Evolutionary conservation across 2,888 invertebrate species (phyloP).

Genomic region (Habrosyne pyritoides): DNA sequence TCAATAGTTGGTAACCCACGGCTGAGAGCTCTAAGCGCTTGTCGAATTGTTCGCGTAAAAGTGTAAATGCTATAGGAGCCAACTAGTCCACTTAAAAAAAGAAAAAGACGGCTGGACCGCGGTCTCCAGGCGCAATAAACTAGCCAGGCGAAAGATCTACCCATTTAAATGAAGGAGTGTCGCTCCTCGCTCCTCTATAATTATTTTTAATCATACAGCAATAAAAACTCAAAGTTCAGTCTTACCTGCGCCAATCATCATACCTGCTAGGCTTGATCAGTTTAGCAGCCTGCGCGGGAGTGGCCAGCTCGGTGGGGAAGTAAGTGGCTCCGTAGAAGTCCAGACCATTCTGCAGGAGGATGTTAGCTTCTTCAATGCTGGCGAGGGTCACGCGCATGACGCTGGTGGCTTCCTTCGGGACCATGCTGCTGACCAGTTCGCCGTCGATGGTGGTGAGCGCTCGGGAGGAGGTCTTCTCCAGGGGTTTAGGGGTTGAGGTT

Average conservation of each 20-base stretch:
- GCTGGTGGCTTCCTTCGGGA: conserved; percentile 84
- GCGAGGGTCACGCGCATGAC: conserved; percentile 90
- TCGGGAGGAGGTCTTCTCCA: conserved; percentile 66
- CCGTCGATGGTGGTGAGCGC: conserved; percentile 74
- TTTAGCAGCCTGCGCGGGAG: conserved; percentile 85
- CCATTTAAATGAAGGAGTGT: no score
- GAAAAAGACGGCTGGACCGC: no score
- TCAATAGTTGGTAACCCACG: no score
- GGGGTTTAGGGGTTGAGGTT: conserved; percentile 70
- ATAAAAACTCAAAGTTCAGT: no score
- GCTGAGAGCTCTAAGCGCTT: no score
- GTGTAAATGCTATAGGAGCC: no score
- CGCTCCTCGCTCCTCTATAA: no score
- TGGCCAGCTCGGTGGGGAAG: conserved; percentile 92
- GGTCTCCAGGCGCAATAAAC: no score
- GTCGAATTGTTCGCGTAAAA: no score
- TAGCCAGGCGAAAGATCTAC: no score
- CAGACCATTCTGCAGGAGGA: conserved; percentile 91
- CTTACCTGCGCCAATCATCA: conserved; percentile 6
- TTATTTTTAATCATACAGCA: no score
- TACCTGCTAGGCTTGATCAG: conserved; percentile 82
- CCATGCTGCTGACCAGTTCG: conserved; percentile 76
- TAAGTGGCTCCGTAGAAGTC: conserved; percentile 95
- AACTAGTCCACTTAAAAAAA: no score
- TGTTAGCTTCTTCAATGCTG: conserved; percentile 89